These are phyloP conservation scores for Cerastis leucographa DNA, from an alignment of 2,888 invertebrate species.

Conservation along the genomic window DNA sequence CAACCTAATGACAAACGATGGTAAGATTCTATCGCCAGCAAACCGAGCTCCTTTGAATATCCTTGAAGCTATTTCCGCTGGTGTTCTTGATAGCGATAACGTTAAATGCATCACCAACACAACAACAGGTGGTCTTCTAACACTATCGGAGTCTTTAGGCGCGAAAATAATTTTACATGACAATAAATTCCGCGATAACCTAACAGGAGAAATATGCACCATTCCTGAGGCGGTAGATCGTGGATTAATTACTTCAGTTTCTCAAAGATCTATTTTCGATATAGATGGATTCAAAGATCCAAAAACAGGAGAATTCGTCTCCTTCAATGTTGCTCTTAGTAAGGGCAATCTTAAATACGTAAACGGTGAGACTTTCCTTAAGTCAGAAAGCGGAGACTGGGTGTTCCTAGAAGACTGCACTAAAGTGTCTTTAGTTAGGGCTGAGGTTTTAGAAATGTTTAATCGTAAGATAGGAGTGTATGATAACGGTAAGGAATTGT, in stretches of 20 bases:
- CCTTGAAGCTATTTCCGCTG: constrained; percentile 96
- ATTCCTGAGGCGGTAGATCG: constrained; percentile 97
- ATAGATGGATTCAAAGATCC: constrained; percentile 97
- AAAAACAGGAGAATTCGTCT: constrained; percentile 94
- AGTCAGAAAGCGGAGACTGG: constrained; percentile 93
- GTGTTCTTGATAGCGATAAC: constrained; percentile 95
- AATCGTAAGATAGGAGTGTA: constrained; percentile 95
- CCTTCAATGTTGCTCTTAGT: constrained; percentile 95
- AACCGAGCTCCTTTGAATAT: constrained; percentile 94
- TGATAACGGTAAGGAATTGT: constrained; percentile 94
- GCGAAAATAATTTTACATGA: constrained; percentile 94
- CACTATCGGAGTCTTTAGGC: constrained; percentile 96
- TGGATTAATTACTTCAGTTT: constrained; percentile 96
- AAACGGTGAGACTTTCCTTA: constrained; percentile 93
- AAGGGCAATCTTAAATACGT: constrained; percentile 94
- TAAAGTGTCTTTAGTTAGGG: constrained; percentile 94
- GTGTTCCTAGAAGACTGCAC: constrained; percentile 95
- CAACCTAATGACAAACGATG: constrained; percentile 94
- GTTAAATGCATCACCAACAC: constrained; percentile 96
- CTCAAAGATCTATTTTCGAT: constrained; percentile 97
- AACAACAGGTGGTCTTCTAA: constrained; percentile 94
- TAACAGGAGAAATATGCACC: constrained; percentile 93
- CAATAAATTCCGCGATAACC: constrained; percentile 94
- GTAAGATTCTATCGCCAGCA: constrained; percentile 95
- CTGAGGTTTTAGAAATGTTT: constrained; percentile 96